Conservation (phyloP, 2,113 vertebrate species). For the Aythya baeri region DNA sequence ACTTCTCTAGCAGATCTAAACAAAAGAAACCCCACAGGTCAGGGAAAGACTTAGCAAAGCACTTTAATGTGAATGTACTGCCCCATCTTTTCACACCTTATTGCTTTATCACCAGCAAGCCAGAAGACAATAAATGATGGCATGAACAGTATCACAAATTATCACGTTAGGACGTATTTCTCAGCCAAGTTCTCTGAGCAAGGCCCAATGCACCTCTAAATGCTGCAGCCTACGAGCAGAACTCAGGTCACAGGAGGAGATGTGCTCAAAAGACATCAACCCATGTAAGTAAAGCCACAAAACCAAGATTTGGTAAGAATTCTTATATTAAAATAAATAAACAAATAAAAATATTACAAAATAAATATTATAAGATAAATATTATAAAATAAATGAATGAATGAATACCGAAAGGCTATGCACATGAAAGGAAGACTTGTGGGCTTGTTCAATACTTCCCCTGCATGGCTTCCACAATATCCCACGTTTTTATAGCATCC, state of each 20-base stretch:
- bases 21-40: not conserved
- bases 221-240: not conserved
- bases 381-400: no score
- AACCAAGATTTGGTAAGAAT: not conserved
- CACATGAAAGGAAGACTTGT: not conserved
- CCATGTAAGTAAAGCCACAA: not conserved
- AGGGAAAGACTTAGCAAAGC: not conserved
- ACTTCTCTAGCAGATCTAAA: constrained; percentile 96
- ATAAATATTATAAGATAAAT: no score
- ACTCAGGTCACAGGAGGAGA: not conserved
- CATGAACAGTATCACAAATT: not conserved
- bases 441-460: not conserved
- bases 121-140: not conserved
- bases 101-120: not conserved
- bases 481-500: accelerated
- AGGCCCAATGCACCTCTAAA: not conserved
- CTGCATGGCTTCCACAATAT: not conserved
- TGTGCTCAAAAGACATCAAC: not conserved
- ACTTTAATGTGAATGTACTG: not conserved
- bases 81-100: not conserved
- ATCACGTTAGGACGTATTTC: not conserved
- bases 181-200: not conserved
- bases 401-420: not conserved
- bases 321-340: not conserved
- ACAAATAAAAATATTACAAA: not conserved